Percentiles rank a stretch among this genome's conserved stretches.
These are phyloP conservation scores for Galago senegalensis DNA, from an alignment of 2,797 vertebrate genomes.

Conservation along the genomic window DNA sequence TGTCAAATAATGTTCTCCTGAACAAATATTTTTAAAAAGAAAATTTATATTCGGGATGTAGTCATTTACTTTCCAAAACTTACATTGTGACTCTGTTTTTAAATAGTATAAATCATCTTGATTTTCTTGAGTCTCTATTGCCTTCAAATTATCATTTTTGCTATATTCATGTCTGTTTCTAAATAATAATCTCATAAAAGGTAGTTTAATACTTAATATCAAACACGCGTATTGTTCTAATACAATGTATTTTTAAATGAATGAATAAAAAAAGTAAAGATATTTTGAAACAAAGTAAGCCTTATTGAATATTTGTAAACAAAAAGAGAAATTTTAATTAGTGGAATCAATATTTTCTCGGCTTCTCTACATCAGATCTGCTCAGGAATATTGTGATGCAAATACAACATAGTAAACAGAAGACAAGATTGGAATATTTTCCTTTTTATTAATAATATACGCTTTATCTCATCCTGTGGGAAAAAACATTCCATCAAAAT, in stretches of 20 bases:
- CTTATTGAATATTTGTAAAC: background rate
- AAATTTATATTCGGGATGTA: background rate
- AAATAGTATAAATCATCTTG: background rate
- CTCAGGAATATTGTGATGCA: background rate
- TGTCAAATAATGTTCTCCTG: constrained; percentile 30
- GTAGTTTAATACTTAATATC: background rate
- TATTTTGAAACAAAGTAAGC: background rate
- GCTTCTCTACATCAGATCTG: background rate
- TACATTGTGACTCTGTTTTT: constrained; percentile 47
- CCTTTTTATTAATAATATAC: background rate
- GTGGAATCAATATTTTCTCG: background rate
- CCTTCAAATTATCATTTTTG: background rate
- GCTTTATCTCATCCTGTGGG: background rate
- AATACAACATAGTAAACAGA: background rate
- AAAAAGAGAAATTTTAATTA: background rate
- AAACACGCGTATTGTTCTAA: background rate
- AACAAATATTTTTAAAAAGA: constrained; percentile 35
- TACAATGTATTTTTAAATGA: background rate
- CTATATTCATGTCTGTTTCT: background rate
- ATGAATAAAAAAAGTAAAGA: background rate
- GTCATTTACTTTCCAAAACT: background rate
- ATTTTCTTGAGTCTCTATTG: background rate
- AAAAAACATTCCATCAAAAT: constrained; percentile 42
- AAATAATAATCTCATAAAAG: background rate
- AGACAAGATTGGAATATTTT: background rate